A percentile compares a stretch with the other conserved stretches of the same genome.
These are phyloP conservation scores for Lasioglossum figueresi DNA, from an alignment of 2,888 invertebrate species.

Conservation along the genomic window DNA sequence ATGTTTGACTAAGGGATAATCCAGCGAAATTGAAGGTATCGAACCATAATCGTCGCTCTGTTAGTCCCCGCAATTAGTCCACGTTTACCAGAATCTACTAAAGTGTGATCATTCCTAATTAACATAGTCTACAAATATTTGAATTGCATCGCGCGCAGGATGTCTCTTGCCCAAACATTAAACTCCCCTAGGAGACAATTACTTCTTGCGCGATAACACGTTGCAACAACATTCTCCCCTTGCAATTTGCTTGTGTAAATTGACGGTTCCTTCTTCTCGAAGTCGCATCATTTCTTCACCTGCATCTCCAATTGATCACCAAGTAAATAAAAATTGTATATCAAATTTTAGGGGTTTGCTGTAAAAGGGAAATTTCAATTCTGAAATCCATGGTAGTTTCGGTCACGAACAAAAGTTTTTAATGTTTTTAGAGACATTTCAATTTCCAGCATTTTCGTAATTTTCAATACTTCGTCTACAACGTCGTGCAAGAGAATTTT, in stretches of 20 bases:
- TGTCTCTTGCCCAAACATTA: not conserved
- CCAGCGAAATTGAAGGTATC: not conserved
- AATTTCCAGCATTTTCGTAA: no score
- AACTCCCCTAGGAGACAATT: conserved; percentile 3
- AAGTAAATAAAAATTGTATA: no score
- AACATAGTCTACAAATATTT: not conserved
- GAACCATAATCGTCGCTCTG: not conserved
- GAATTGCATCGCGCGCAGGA: not conserved
- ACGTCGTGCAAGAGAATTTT: not conserved
- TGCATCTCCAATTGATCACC: not conserved
- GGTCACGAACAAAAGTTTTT: no score
- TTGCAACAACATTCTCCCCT: not conserved
- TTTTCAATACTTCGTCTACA: no score
- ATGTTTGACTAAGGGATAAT: not conserved
- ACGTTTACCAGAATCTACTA: not conserved
- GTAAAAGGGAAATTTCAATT: no score
- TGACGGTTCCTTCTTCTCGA: not conserved
- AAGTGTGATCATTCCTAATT: not conserved
- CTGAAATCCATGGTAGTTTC: no score
- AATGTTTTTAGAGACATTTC: no score
- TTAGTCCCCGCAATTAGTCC: not conserved
- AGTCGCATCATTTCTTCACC: not conserved
- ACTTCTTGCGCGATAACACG: not conserved
- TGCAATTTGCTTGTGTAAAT: not conserved
- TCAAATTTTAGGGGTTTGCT: no score